Percentiles rank a stretch among this genome's conserved stretches.
Conservation (phyloP, 1,140 invertebrate species). For the Xylocopa sonorina region DNA sequence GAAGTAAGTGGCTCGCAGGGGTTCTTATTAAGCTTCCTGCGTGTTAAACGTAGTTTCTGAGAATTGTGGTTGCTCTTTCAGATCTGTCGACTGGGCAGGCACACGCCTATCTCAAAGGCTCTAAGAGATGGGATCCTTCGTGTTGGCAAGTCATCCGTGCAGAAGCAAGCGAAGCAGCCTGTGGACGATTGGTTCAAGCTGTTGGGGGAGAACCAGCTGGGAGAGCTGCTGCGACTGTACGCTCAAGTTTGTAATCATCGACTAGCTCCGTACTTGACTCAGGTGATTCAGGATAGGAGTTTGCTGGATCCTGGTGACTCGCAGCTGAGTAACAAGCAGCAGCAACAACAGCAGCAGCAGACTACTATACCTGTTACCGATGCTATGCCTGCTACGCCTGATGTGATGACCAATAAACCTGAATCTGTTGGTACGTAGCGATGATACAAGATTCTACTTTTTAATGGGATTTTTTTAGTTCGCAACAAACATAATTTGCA, state of each 20-base stretch:
- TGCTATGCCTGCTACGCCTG: slow-evolving; percentile 80
- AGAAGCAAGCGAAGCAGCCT: slow-evolving; percentile 85
- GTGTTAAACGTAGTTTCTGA: background rate
- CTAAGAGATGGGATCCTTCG: slow-evolving; percentile 94
- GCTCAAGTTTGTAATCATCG: slow-evolving; percentile 91
- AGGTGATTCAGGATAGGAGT: slow-evolving; percentile 90
- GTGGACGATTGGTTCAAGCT: slow-evolving; percentile 96
- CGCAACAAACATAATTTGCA: too few species aligned
- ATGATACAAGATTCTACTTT: background rate
- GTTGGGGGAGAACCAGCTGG: slow-evolving; percentile 90
- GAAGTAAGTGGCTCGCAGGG: slow-evolving; percentile 86
- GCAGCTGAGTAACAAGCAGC: slow-evolving; percentile 58
- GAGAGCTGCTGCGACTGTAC: slow-evolving; percentile 92
- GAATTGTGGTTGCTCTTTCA: slow-evolving; percentile 64
- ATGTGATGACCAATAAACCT: slow-evolving; percentile 77
- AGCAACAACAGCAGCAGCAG: slow-evolving; percentile 63
- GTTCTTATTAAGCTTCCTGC: background rate
- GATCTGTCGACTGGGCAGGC: slow-evolving; percentile 93
- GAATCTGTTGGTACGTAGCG: slow-evolving; percentile 73
- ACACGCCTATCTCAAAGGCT: slow-evolving; percentile 92
- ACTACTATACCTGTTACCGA: slow-evolving; percentile 71
- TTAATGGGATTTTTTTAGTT: background rate
- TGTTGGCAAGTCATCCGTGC: slow-evolving; percentile 87
- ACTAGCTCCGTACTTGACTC: slow-evolving; percentile 91
- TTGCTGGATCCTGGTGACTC: slow-evolving; percentile 86